Conservation (phyloP, 2,888 invertebrate species). For the Caenorhabditis zanzibari region DNA sequence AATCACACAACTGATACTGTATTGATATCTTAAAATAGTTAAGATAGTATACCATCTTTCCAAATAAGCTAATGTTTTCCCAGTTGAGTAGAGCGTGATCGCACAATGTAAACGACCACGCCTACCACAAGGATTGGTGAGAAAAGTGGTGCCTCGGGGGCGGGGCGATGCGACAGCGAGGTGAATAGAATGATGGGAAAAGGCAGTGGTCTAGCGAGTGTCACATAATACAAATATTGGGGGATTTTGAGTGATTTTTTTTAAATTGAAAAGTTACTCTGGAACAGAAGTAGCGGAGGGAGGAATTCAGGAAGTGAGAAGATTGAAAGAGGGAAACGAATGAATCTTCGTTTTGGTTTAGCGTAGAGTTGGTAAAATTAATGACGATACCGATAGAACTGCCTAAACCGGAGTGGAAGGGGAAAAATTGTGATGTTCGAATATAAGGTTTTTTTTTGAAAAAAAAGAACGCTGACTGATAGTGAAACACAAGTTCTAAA, state of each 20-base stretch:
- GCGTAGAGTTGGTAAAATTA: too few species aligned
- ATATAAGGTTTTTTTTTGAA: too few species aligned
- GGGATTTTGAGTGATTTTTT: neutral
- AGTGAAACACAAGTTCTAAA: too few species aligned
- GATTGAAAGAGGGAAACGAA: neutral
- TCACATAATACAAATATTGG: conserved; percentile 58
- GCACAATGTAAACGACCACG: conserved; percentile 38
- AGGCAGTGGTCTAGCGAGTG: conserved; percentile 10
- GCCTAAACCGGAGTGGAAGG: too few species aligned
- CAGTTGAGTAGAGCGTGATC: conserved; percentile 23
- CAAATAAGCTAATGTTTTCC: conserved; percentile 51
- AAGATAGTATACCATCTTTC: conserved; percentile 24
- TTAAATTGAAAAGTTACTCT: neutral
- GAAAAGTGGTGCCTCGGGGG: conserved; percentile 32
- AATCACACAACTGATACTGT: neutral
- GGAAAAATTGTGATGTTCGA: too few species aligned
- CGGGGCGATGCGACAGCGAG: conserved; percentile 25
- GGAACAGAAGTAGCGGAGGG: too few species aligned
- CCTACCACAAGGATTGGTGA: conserved; percentile 47
- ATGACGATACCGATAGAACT: too few species aligned
- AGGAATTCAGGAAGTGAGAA: too few species aligned
- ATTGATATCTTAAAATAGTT: neutral
- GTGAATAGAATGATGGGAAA: conserved; percentile 29
- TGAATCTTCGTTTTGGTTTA: neutral
- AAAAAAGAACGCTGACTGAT: too few species aligned